Percentiles rank a stretch among this genome's conserved stretches.
Evolutionary conservation across 2,797 vertebrate genomes (phyloP).

Genomic region (Malacoctenus gilli): DNA sequence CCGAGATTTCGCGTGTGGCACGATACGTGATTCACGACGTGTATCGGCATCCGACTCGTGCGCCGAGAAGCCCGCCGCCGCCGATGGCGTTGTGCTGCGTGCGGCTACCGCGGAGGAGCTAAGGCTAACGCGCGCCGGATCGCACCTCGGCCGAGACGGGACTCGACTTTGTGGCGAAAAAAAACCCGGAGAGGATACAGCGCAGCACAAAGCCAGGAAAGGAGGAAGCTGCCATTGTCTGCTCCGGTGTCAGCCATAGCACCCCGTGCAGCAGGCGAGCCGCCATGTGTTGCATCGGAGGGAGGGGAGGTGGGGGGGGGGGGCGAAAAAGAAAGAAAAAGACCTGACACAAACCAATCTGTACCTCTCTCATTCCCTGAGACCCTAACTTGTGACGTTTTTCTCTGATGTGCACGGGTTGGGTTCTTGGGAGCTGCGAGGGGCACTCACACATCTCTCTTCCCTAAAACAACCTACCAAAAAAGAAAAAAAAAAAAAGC

Average conservation of each 20-base stretch:
- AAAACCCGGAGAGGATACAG: slow-evolving; percentile 41
- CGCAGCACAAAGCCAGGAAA: slow-evolving; percentile 55
- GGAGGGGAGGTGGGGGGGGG: too few species aligned
- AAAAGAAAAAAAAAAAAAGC: slow-evolving; percentile 14
- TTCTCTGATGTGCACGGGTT: slow-evolving; percentile 99
- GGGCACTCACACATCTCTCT: slow-evolving; percentile 88
- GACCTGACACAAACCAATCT: slow-evolving; percentile 56
- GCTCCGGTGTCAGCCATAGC: slow-evolving; percentile 45
- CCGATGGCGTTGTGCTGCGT: slow-evolving; percentile 1
- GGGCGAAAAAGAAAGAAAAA: too few species aligned
- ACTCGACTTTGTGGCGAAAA: slow-evolving; percentile 41
- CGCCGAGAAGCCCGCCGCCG: neutral
- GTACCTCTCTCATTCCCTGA: slow-evolving; percentile 99
- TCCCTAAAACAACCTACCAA: slow-evolving; percentile 23
- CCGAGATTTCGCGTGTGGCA: slow-evolving; percentile 6
- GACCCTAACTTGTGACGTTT: slow-evolving; percentile 99
- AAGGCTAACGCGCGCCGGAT: neutral
- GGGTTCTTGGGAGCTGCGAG: slow-evolving; percentile 99
- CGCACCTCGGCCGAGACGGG: slow-evolving; percentile 15
- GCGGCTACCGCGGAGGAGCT: slow-evolving; percentile 7
- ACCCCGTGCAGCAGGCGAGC: slow-evolving; percentile 49
- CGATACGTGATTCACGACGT: slow-evolving; percentile 21
- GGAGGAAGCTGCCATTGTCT: slow-evolving; percentile 66
- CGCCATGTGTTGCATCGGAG: slow-evolving; percentile 35
- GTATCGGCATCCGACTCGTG: slow-evolving; percentile 20